Base-by-base conservation (phyloP, 2,888 invertebrate genomes). In the Chirona hameri region DNA sequence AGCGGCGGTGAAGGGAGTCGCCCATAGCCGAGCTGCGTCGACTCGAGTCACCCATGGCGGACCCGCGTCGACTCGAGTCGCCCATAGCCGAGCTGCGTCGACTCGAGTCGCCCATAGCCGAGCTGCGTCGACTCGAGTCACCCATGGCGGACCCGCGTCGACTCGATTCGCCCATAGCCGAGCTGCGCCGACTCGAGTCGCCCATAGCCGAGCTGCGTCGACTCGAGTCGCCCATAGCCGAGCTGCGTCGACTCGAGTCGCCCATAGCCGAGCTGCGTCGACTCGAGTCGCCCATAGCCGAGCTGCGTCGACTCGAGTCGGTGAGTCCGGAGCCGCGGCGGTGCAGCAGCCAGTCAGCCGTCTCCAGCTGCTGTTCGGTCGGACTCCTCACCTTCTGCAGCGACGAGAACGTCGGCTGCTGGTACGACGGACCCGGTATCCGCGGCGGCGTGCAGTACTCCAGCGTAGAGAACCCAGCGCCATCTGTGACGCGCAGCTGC, bases 371-470 rank as follows among this genome's bases (percentile, higher is more conserved):
- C 76, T 24, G 39, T 24, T 76, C 76, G 24, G 76, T 76, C 24
- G 76, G 76, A 5, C 24, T 15, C 9, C 76, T 39, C 7, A 76
- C 46, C 76, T 76, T 76, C 46, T 76, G 76, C 76, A 76, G 76
- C 39, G 76, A 76, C 5, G 76, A 76, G 46, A 76, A 76, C 39
- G 76, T 76, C 21, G 76, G 76, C 76, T 76, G 76, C 46, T 18
- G 76, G 76, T 76, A 76, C 39, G 76, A 76, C 5, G 76, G 76
- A 2, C 3, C 76, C 15, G 69, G 10, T 3, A 9, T 5, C 4
- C 76, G 76, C 76, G 39, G 21, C 39, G 39, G 15, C 14, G 39
- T 5, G 72, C 72, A 31, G 72, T 14, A 14, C 31, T 31, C 31
- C 31, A 31, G 29, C 27, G 7, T 2, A 27, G 27, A 29, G 69